Evolutionary conservation across 2,888 invertebrate genomes (phyloP).

Genomic region (Pharmacophagus antenor): DNA sequence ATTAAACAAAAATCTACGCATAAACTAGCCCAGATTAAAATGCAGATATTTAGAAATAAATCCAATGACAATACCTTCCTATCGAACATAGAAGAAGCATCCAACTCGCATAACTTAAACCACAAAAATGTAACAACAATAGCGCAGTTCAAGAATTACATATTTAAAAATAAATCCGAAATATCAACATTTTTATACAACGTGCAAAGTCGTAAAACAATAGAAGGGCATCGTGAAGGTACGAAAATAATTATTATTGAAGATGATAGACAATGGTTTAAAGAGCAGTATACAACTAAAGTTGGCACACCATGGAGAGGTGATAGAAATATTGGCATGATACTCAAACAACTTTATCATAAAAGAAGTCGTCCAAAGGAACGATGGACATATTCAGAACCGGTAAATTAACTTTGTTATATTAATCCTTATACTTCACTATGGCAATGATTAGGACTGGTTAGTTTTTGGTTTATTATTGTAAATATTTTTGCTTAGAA

Average conservation of each 20-base stretch:
- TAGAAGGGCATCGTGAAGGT: background rate
- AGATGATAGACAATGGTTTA: constrained; percentile 34
- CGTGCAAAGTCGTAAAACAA: background rate
- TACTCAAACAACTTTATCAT: constrained; percentile 17
- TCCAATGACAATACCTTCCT: constrained; percentile 2
- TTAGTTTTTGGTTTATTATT: too few relatives aligned
- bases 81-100: constrained; percentile 1
- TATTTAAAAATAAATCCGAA: background rate
- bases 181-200: background rate
- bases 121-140: background rate
- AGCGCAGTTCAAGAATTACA: background rate
- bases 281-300: constrained; percentile 34
- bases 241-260: background rate
- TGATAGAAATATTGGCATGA: constrained; percentile 13
- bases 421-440: too few relatives aligned
- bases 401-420: constrained; percentile 13
- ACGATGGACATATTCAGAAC: constrained; percentile 15
- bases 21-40: background rate
- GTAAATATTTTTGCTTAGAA: too few relatives aligned
- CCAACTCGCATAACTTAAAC: background rate
- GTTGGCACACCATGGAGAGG: constrained; percentile 31
- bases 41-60: constrained; percentile 2
- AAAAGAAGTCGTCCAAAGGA: constrained; percentile 19
- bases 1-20: background rate
- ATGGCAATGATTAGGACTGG: too few relatives aligned